These are phyloP conservation scores for Riparia riparia DNA, from an alignment of 2,113 vertebrate species.

Conservation along the genomic window DNA sequence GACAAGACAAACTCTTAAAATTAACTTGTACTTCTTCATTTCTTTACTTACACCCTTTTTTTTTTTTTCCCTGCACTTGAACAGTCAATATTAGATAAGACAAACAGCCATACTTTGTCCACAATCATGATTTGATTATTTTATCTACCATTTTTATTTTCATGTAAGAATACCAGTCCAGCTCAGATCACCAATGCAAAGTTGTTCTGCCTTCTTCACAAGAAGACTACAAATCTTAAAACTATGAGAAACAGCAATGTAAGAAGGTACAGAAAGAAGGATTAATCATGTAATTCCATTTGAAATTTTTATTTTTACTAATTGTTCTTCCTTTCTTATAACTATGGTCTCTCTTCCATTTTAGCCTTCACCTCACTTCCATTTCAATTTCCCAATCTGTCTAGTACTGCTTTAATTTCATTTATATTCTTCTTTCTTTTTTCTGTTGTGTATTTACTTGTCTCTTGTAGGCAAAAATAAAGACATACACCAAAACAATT, in stretches of 20 bases:
- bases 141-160: not conserved
- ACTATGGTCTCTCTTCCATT: not conserved
- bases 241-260: not conserved
- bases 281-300: not conserved
- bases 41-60: not conserved
- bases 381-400: not conserved
- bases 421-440: not conserved
- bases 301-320: not conserved
- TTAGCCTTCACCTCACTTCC: not conserved
- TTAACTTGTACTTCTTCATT: not conserved
- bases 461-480: not conserved
- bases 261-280: not conserved
- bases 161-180: not conserved
- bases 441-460: not conserved
- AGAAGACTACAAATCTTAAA: not conserved
- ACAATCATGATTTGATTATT: not conserved
- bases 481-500: not conserved
- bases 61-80: not conserved
- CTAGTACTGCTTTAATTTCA: not conserved
- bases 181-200: not conserved
- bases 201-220: not conserved
- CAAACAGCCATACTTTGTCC: not conserved
- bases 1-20: not conserved
- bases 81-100: not conserved
- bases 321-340: not conserved